A percentile compares a stretch with the other conserved stretches of the same genome.
These are phyloP conservation scores for Pachydiplax longipennis DNA, from an alignment of 2,888 invertebrate species.

Conservation along the genomic window DNA sequence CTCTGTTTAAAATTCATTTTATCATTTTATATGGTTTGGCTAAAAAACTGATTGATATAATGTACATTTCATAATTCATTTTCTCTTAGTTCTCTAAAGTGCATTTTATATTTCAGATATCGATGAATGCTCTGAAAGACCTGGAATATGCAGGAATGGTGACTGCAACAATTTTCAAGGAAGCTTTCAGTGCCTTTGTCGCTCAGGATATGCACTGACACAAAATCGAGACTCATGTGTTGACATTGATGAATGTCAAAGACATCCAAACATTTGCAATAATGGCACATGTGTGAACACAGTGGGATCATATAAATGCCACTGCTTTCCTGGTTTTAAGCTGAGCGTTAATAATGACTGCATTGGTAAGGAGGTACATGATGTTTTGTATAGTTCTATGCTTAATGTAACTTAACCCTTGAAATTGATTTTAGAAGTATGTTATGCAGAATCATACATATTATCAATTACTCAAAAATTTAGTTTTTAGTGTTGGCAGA, in stretches of 20 bases:
- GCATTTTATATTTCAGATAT: slow-evolving; percentile 62
- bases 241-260: slow-evolving; percentile 76
- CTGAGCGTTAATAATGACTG: slow-evolving; percentile 81
- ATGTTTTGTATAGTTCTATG: slow-evolving; percentile 23
- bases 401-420: background rate
- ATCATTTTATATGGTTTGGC: background rate
- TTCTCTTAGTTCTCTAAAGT: background rate
- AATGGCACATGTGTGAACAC: slow-evolving; percentile 79
- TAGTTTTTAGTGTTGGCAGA: background rate
- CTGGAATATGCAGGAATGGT: slow-evolving; percentile 75
- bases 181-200: slow-evolving; percentile 80
- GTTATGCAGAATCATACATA: background rate
- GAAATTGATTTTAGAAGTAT: background rate
- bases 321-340: slow-evolving; percentile 79
- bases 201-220: slow-evolving; percentile 75
- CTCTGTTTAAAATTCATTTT: background rate
- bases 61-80: background rate
- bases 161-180: slow-evolving; percentile 81
- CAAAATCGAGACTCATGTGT: slow-evolving; percentile 71
- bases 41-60: background rate
- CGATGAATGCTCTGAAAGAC: slow-evolving; percentile 76
- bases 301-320: slow-evolving; percentile 75
- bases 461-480: background rate
- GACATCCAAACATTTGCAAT: slow-evolving; percentile 77
- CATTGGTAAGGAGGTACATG: slow-evolving; percentile 64